Percentiles rank a stretch among this genome's conserved stretches.
phyloP scores from a whole-genome alignment of 1,140 invertebrate genomes.

The Drosophila miranda region DNA sequence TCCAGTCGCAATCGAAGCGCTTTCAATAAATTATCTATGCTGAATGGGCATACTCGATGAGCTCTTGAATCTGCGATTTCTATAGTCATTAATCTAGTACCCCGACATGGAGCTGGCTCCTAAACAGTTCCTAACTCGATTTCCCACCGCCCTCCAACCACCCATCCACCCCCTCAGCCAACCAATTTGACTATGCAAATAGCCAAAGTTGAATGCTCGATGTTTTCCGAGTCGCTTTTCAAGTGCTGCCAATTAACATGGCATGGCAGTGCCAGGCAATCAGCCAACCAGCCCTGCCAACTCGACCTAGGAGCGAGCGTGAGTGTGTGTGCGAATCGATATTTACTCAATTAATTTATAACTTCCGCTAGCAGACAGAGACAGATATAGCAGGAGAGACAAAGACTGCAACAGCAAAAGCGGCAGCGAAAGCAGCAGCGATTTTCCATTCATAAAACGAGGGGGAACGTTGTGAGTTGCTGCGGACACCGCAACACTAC shows the following conservation, averaged over 20 bases:
- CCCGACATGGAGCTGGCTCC: background rate
- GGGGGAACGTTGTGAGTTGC: too few relatives aligned
- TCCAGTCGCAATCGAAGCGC: conserved; percentile 60
- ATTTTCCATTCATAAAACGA: conserved; percentile 75
- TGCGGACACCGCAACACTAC: too few relatives aligned
- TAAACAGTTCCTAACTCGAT: conserved; percentile 46
- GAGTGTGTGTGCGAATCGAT: conserved; percentile 62
- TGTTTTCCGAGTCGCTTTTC: conserved; percentile 37
- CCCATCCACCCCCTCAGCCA: conserved; percentile 32
- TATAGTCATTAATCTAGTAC: conserved; percentile 69
- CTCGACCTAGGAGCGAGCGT: conserved; percentile 4
- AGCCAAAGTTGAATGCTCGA: conserved; percentile 45
- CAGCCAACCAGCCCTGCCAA: conserved; percentile 14
- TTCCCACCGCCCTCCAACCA: background rate
- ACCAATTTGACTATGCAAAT: conserved; percentile 77
- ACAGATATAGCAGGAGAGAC: conserved; percentile 21
- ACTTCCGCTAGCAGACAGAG: conserved; percentile 65
- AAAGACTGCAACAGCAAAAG: conserved; percentile 8
- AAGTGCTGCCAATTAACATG: conserved; percentile 74
- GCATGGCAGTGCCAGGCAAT: conserved; percentile 33
- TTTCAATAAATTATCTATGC: conserved; percentile 78
- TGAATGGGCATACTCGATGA: conserved; percentile 60
- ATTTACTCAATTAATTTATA: conserved; percentile 81
- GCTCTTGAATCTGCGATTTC: conserved; percentile 72
- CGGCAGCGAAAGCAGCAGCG: conserved; percentile 30